phyloP scores from a whole-genome alignment of 2,797 vertebrate genomes.

The Anas georgica region DNA sequence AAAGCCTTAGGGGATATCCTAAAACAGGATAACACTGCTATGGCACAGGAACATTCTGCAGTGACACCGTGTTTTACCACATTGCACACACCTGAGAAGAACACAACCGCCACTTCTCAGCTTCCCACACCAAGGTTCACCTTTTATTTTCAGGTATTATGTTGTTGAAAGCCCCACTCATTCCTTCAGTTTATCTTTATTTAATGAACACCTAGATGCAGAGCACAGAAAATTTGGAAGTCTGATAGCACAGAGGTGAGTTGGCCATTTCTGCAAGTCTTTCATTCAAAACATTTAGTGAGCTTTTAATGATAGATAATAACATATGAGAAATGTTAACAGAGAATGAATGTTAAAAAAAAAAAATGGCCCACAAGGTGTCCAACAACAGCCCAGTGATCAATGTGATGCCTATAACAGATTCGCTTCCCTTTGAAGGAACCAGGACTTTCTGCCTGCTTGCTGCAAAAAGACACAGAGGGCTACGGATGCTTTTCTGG shows the following conservation, averaged over 20 bases:
- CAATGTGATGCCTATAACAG: background rate
- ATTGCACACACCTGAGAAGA: background rate
- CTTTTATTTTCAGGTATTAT: background rate
- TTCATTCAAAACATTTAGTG: slow-evolving; percentile 15
- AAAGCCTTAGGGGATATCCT: background rate
- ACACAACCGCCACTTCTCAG: background rate
- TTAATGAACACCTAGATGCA: background rate
- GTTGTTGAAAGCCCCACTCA: background rate
- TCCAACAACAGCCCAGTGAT: background rate
- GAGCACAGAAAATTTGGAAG: background rate
- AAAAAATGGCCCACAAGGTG: background rate
- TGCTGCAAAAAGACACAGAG: background rate
- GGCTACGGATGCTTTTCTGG: background rate
- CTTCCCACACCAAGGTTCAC: background rate
- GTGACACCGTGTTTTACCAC: background rate
- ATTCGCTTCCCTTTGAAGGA: background rate
- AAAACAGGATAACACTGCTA: background rate
- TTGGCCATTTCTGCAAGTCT: background rate
- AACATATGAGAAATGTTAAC: background rate
- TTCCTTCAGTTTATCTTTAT: background rate
- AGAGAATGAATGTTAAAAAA: background rate
- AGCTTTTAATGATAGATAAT: background rate
- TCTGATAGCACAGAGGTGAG: background rate
- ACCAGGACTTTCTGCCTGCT: background rate
- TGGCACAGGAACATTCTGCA: background rate